Conservation (phyloP, 2,888 invertebrate species). For the Drosophila pegasa region DNA sequence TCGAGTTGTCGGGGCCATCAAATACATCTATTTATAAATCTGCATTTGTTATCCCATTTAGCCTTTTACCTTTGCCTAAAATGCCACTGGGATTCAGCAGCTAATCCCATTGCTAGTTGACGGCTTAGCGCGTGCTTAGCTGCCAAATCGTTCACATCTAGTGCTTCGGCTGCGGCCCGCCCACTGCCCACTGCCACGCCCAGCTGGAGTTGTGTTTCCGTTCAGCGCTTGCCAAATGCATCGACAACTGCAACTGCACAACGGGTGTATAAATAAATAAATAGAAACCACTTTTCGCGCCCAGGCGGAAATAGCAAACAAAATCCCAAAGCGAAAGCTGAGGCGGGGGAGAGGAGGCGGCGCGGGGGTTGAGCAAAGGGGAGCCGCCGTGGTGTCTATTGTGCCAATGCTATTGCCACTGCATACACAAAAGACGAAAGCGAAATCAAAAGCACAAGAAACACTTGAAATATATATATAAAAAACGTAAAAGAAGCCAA, state of each 20-base stretch:
- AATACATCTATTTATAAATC: not conserved
- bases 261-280: slow-evolving; percentile 72
- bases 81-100: slow-evolving; percentile 27
- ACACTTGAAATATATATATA: not conserved
- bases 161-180: slow-evolving; percentile 16
- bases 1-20: not conserved
- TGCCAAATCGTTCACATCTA: slow-evolving; percentile 57
- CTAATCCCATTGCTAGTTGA: slow-evolving; percentile 57
- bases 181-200: slow-evolving; percentile 12
- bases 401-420: slow-evolving; percentile 21
- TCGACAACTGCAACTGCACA: slow-evolving; percentile 51
- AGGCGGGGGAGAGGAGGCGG: not conserved
- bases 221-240: slow-evolving; percentile 6
- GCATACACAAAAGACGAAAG: slow-evolving; percentile 52
- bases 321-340: slow-evolving; percentile 21
- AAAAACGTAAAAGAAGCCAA: too few species aligned
- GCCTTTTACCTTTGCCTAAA: slow-evolving; percentile 7
- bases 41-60: too few species aligned
- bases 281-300: slow-evolving; percentile 75
- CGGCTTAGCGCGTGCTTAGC: slow-evolving; percentile 56
- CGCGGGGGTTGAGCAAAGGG: not conserved
- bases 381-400: slow-evolving; percentile 28
- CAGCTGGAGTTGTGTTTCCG: not conserved
- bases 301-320: slow-evolving; percentile 64
- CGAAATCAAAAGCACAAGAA: slow-evolving; percentile 61